Base-by-base conservation (phyloP, 2,797 vertebrate species). In the Falco columbarius region DNA sequence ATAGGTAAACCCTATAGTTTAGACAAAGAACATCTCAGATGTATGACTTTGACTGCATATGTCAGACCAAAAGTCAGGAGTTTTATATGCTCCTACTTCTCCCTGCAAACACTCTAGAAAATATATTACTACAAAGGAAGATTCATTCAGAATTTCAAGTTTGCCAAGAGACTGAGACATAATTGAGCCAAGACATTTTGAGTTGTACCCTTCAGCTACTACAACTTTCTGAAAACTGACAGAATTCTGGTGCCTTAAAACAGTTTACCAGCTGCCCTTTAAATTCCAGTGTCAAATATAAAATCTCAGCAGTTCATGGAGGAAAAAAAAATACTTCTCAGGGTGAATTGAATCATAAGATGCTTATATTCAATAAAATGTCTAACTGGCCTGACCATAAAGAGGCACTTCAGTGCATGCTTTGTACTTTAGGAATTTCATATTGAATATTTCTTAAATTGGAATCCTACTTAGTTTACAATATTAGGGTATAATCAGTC, bases 381-480 rank as follows among this genome's bases (percentile, higher is more conserved):
- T 94, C 86, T 86, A 85, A 96, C 94, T 94, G 71, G 11, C 36
- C 91, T 95, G 95, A 94, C 84, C 75, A 72, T 89, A 93, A 96
- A 89, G 73, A 94, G 22, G 36, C 44, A 22, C 27, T 77, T 95
- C 70, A 83, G 49, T 85, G 63, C 36, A 23, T 82, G 24, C 18
- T 91, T n/a, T 80, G 40, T 46, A 94, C 54, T 42, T 91, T 76
- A 80, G 70, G 56, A 97, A 92, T 96, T 95, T 85, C 47, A 81
- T 89, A 95, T 75, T 85, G 93, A 97, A 83, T 47, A 90, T 62
- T 87, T 92, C 52, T 68, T 86, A 95, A 97, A 95, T 76, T 96
- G 27, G 66, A 90, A 86, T 90, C 36, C 46, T 92, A 52, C 54
- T 81, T 87, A 5, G 3, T 81, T 95, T 73, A 90, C 72, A 85